Base-by-base conservation (phyloP, 2,888 invertebrate genomes). In the Suillia variegata region DNA sequence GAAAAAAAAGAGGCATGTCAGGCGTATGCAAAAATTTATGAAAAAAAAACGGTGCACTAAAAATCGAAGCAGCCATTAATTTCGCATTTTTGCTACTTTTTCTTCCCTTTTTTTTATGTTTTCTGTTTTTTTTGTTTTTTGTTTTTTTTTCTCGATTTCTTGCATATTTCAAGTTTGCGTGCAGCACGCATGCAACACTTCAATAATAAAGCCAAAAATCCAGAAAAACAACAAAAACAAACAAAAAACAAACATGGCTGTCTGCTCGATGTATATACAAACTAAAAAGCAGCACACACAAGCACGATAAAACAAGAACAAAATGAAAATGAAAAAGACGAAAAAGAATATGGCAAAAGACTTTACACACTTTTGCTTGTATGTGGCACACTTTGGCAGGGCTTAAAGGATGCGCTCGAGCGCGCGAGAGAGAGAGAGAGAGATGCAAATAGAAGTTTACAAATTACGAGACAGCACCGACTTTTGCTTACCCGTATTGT, bases 61-160 rank as follows among this genome's bases (percentile, higher is more conserved):
- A 54, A 64, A 74, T 71, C 74, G 74, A 70, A 73, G 69, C 71
- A 69, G 75, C 72, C 75, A 75, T 73, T 75, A 73, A 75, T 51
- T 5, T 38, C 57, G 17, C 56, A 26, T 24, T 31, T 56, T 47
- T 20, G 15, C 33, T 26, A 31, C 24, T 55, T 48, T 38, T 31
- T 22, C 24, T n/a, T 45, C 24, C 18, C 61, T 54, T 58, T 61
- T 56, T 62, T 63, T 47, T 48, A 34, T 54, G 18, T n/a, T 45
- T 45, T 61, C n/a, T 58, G 54, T 54, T 65, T 70, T 72, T 75
- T 69, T 38, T 24, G 22, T 31, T 31, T 31, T 31, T n/a, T n/a
- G n/a, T 4, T 38, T 38, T 8, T 38, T 38, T 8, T 38, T n/a
- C n/a, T 38, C n/a, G 38, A 4, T 38, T n/a, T 45, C 13, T 45